phyloP scores from a whole-genome alignment of 2,797 vertebrate species.

The Eulemur rubriventer region DNA sequence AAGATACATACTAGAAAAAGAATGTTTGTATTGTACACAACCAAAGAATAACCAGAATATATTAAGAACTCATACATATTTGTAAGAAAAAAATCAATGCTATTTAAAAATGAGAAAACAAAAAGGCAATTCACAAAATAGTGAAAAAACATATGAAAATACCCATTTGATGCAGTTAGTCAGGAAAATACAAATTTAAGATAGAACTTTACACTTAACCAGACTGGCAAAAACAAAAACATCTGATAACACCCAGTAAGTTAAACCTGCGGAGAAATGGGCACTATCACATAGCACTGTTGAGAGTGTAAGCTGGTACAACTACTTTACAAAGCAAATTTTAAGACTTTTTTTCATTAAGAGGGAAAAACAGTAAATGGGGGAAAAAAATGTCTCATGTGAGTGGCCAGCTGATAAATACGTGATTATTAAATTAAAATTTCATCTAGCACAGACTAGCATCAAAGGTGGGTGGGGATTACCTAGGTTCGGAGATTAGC shows the following conservation, averaged over 20 bases:
- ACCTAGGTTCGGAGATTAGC: not conserved
- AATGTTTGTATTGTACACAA: not conserved
- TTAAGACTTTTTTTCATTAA: not conserved
- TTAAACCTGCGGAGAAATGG: not conserved
- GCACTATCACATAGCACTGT: not conserved
- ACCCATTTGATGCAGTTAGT: not conserved
- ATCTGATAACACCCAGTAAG: not conserved
- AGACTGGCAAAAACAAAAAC: not conserved
- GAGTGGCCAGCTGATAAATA: not conserved
- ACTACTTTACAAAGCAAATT: not conserved
- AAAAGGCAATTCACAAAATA: not conserved
- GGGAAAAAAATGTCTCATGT: not conserved
- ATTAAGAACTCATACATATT: not conserved
- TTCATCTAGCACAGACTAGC: not conserved
- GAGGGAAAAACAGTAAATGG: not conserved
- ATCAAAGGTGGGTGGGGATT: not conserved
- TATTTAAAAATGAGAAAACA: conserved; percentile 9
- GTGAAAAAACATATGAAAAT: not conserved
- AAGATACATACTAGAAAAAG: not conserved
- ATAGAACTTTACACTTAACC: not conserved
- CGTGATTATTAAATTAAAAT: not conserved
- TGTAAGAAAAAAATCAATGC: conserved; percentile 28
- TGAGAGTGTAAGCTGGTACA: not conserved
- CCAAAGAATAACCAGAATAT: not conserved
- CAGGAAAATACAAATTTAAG: conserved; percentile 13